These are phyloP conservation scores for Cheiracanthium punctorium DNA, from an alignment of 2,888 invertebrate genomes.

Conservation along the genomic window DNA sequence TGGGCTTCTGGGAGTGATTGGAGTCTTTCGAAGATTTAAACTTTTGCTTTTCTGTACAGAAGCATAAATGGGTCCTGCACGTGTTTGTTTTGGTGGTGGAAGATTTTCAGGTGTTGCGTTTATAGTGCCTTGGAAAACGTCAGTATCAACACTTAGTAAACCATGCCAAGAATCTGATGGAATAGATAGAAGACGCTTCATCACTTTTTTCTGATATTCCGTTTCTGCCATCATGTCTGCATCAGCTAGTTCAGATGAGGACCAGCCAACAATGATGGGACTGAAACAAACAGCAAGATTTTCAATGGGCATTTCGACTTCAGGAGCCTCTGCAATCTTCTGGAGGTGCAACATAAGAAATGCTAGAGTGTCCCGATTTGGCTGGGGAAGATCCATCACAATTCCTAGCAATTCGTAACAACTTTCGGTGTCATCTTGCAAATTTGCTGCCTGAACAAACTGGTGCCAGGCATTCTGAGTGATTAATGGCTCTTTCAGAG, in stretches of 20 bases:
- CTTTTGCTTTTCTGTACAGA: background rate
- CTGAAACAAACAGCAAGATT: constrained; percentile 95
- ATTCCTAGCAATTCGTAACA: too few relatives aligned
- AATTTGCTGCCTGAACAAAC: constrained; percentile 84
- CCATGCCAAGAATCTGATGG: constrained; percentile 49
- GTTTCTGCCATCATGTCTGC: constrained; percentile 66
- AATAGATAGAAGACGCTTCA: constrained; percentile 48
- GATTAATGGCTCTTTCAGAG: constrained; percentile 91
- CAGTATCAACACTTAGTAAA: constrained; percentile 41
- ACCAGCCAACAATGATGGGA: constrained; percentile 94
- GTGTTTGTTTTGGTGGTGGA: background rate
- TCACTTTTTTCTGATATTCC: constrained; percentile 63
- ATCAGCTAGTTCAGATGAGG: constrained; percentile 78
- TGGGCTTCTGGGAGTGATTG: background rate
- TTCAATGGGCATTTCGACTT: constrained; percentile 92
- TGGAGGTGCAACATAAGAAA: constrained; percentile 93
- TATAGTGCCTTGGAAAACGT: constrained; percentile 13
- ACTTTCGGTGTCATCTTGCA: too few relatives aligned
- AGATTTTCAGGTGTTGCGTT: constrained; percentile 37
- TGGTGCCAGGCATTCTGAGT: constrained; percentile 88
- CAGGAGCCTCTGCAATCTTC: constrained; percentile 84
- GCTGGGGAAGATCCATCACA: too few relatives aligned
- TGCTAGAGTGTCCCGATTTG: constrained; percentile 96
- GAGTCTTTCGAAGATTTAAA: background rate
- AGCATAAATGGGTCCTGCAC: background rate